Conservation (phyloP, 2,888 invertebrate genomes). For the Falcaria lacertinaria region DNA sequence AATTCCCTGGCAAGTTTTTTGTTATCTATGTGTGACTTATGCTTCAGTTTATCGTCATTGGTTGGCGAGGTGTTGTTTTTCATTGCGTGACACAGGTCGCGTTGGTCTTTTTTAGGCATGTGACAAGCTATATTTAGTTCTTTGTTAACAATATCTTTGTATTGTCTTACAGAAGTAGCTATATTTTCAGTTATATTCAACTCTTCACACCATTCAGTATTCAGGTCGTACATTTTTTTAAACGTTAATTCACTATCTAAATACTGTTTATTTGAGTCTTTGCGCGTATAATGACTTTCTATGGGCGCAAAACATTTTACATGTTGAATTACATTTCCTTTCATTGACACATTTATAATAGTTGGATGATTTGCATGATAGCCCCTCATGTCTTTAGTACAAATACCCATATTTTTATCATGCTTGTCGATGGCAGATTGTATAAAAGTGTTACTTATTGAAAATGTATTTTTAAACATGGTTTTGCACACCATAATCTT, state of each 20-base stretch:
- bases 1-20: conserved; percentile 14
- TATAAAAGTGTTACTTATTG: conserved; percentile 10
- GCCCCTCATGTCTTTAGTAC: conserved; percentile 8
- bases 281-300: conserved; percentile 11
- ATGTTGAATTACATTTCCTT: conserved; percentile 10
- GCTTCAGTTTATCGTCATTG: conserved; percentile 12
- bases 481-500: conserved; percentile 9
- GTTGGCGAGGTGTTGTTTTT: conserved; percentile 12
- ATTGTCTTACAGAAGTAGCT: conserved; percentile 12
- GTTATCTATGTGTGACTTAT: conserved; percentile 13
- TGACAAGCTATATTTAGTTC: conserved; percentile 12
- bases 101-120: conserved; percentile 12
- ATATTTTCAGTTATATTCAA: conserved; percentile 10
- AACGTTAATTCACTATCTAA: conserved; percentile 10
- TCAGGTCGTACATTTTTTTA: conserved; percentile 11
- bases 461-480: conserved; percentile 9
- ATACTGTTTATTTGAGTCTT: conserved; percentile 12
- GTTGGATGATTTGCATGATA: conserved; percentile 10
- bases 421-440: conserved; percentile 9
- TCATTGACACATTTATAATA: conserved; percentile 12
- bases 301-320: conserved; percentile 9
- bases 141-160: conserved; percentile 13
- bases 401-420: conserved; percentile 8
- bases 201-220: conserved; percentile 9
- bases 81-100: conserved; percentile 11